phyloP scores from a whole-genome alignment of 2,888 invertebrate genomes.

The Drosophila subquinaria region DNA sequence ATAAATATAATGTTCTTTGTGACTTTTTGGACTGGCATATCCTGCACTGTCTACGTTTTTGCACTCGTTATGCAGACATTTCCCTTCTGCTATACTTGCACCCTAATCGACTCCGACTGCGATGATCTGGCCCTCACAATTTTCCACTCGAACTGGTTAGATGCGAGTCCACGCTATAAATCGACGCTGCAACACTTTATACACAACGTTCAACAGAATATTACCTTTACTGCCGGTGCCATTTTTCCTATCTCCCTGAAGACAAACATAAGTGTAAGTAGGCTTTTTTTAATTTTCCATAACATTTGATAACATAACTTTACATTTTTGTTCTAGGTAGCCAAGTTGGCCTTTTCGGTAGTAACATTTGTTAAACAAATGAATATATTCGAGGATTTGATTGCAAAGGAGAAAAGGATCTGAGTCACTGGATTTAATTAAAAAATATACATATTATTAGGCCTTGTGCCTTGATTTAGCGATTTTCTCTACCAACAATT shows the following conservation, averaged over 20 bases:
- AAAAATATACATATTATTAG: no score
- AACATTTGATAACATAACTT: background rate
- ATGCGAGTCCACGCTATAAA: constrained; percentile 35
- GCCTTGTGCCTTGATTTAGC: no score
- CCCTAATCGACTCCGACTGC: constrained; percentile 37
- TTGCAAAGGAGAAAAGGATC: no score
- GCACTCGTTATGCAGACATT: constrained; percentile 41
- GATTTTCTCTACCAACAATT: no score
- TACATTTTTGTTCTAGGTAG: constrained; percentile 48
- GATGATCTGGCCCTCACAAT: constrained; percentile 17
- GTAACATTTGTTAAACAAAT: constrained; percentile 58
- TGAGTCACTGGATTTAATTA: no score
- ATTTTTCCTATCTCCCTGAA: constrained; percentile 42
- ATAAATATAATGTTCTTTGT: constrained; percentile 49
- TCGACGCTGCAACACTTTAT: constrained; percentile 36
- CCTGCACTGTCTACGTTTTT: constrained; percentile 13
- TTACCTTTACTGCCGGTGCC: constrained; percentile 37
- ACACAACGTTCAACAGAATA: constrained; percentile 38
- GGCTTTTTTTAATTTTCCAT: background rate
- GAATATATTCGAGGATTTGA: constrained; percentile 40
- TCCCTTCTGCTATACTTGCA: constrained; percentile 47
- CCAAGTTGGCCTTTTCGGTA: constrained; percentile 65
- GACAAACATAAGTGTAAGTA: constrained; percentile 49
- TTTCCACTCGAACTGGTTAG: constrained; percentile 44
- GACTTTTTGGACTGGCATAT: constrained; percentile 11